Evolutionary conservation across 2,888 invertebrate species (phyloP).

Genomic region (Petrolisthes manimaculis): DNA sequence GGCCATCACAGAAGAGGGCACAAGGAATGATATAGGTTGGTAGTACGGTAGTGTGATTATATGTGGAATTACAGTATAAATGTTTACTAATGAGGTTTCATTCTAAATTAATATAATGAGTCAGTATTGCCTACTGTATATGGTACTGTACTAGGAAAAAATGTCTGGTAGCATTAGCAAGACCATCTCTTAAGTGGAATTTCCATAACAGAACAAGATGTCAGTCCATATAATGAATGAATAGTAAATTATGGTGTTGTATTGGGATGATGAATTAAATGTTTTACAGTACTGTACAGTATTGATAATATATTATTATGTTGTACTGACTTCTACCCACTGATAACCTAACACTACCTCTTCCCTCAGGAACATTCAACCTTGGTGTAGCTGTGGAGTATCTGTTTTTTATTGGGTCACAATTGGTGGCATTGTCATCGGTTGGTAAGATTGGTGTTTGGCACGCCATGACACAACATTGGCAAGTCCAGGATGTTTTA

Average conservation of each 20-base stretch:
- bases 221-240: no score
- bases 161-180: no score
- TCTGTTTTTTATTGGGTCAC: conserved; percentile 96
- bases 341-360: conserved; percentile 35
- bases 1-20: conserved; percentile 84
- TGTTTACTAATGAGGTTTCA: no score
- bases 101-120: no score
- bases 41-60: neutral
- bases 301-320: neutral
- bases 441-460: conserved; percentile 97
- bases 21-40: conserved; percentile 79
- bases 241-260: no score
- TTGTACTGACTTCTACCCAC: neutral
- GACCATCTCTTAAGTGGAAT: no score
- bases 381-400: conserved; percentile 93
- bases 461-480: conserved; percentile 99
- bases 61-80: no score
- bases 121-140: no score
- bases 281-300: no score
- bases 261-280: neutral
- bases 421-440: conserved; percentile 93
- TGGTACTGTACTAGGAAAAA: no score
- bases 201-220: no score
- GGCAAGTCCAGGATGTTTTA: conserved; percentile 97
- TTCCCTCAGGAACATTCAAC: conserved; percentile 83